phyloP scores from a whole-genome alignment of 2,888 invertebrate species.

The Bombylius major region DNA sequence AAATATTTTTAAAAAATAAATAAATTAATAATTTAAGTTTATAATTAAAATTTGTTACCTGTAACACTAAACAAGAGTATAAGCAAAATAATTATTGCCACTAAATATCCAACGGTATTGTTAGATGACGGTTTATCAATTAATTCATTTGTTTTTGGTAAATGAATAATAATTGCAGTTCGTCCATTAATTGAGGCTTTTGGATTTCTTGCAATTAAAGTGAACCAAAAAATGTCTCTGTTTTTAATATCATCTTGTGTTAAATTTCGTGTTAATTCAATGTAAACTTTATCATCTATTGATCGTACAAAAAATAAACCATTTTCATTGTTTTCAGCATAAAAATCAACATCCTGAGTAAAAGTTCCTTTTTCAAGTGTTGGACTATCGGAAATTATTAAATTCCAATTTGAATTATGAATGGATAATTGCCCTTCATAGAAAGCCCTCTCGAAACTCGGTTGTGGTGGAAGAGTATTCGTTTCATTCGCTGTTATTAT shows the following conservation, averaged over 20 bases:
- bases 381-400: conserved; percentile 9
- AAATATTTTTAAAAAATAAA: no score
- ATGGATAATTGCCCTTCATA: conserved; percentile 2
- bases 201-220: conserved; percentile 14
- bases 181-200: conserved; percentile 10
- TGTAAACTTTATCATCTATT: conserved; percentile 9
- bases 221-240: conserved; percentile 12
- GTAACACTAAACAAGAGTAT: no score
- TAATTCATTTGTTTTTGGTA: conserved; percentile 4
- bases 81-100: no score
- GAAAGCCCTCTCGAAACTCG: conserved; percentile 12
- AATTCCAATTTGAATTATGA: conserved; percentile 4
- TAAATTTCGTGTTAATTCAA: conserved; percentile 7
- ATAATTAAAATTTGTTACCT: no score
- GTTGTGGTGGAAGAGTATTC: conserved; percentile 15
- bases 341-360: conserved; percentile 14
- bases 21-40: no score
- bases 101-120: no score
- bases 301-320: conserved; percentile 13
- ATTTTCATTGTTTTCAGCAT: conserved; percentile 3
- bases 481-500: conserved; percentile 15
- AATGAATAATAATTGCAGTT: conserved; percentile 14
- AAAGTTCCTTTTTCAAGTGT: conserved; percentile 14
- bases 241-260: conserved; percentile 11
- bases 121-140: no score